Evolutionary conservation across 2,797 vertebrate species (phyloP), one percentile per base, ranked within the genome.

Genomic region (Siniperca scherzeri): DNA sequence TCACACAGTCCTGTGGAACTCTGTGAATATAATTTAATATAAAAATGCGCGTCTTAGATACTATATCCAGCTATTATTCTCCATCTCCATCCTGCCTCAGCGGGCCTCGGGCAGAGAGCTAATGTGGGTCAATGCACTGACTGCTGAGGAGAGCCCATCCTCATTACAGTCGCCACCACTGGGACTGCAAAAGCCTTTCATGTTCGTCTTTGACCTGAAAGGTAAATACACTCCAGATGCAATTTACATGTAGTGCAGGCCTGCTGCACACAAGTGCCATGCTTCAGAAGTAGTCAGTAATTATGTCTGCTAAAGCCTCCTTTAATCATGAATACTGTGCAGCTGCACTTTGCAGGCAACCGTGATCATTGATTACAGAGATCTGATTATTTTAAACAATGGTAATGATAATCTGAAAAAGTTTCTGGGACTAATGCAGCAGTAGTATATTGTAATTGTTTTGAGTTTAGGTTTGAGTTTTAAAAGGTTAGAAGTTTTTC

Each of bases 61-160:
- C 74, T 67, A 48, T 70, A 81, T 79, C 66, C 78, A 38, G 88
- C 79, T 81, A 75, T 92, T 93, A 84, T 89, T 84, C 83, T 87
- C 78, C 69, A 68, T 76, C 82, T 79, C 70, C 70, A 30, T 67
- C 77, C 62, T 56, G 82, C 71, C 86, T 83, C 78, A 2, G 55
- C 1, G 27, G 83, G 84, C 89, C 87, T 70, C 17, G 70, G 85
- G 87, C 82, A 30, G 67, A 72, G 64, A 78, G 62, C 71, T 89
- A 92, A 93, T 91, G 81, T 92, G 93, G 91, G 91, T 92, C 93
- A 92, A 86, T 88, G 85, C 88, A 12, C 74, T 19, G 89, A 77
- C 90, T 87, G 77, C 68, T 25, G 81, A 87, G 78, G 62, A 87
- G 88, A 88, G 71, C 66, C 82, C 75, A 77, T 85, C 75, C 88